A percentile compares a stretch with the other conserved stretches of the same genome.
Conservation (phyloP, 2,113 vertebrate genomes). For the Stegastes partitus region DNA sequence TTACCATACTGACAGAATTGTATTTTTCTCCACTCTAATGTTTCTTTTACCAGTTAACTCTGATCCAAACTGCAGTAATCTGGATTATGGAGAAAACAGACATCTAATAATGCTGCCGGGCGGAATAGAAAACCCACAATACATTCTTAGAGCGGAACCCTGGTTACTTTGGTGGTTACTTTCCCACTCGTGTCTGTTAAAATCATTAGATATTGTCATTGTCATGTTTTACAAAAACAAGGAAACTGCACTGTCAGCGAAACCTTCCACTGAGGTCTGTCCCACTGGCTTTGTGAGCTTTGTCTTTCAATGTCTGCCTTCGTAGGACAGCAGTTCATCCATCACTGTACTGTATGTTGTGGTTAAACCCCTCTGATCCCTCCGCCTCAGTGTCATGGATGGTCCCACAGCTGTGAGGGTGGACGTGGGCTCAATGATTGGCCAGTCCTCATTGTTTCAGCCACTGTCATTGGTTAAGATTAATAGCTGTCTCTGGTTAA, state of each 20-base stretch:
- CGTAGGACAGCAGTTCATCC: conserved; percentile 50
- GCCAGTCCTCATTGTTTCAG: conserved; percentile 69
- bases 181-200: not conserved
- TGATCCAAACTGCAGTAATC: not conserved
- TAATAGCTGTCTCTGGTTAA: conserved; percentile 84
- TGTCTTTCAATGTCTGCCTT: conserved; percentile 37
- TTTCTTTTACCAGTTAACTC: not conserved
- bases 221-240: conserved; percentile 15
- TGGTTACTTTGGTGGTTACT: not conserved
- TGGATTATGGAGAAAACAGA: not conserved
- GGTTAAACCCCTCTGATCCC: conserved; percentile 60
- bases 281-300: conserved; percentile 21
- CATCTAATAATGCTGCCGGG: not conserved
- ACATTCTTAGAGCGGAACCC: not conserved
- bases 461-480: conserved; percentile 79
- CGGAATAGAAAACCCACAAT: not conserved
- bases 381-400: conserved; percentile 31
- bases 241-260: conserved; percentile 48
- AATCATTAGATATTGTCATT: not conserved
- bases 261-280: not conserved
- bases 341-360: conserved; percentile 58
- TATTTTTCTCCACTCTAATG: not conserved
- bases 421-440: conserved; percentile 74
- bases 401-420: conserved; percentile 62
- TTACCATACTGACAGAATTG: too few relatives aligned